Base-by-base conservation (phyloP, 2,888 invertebrate genomes). In the Latrodectus hesperus region DNA sequence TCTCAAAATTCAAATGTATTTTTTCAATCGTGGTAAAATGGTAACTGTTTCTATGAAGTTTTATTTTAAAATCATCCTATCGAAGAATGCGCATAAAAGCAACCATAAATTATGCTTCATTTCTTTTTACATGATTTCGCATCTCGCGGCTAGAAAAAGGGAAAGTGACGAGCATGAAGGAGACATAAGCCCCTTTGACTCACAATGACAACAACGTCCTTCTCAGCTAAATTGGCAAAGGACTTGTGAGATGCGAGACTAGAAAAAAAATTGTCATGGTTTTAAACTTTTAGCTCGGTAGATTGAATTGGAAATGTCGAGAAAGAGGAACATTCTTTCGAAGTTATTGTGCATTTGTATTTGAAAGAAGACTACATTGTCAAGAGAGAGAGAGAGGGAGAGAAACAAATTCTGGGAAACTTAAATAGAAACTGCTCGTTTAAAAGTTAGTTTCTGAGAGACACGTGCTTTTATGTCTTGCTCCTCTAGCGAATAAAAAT, bases 271-370 rank as follows among this genome's bases (percentile, higher is more conserved):
- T 14, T 9, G 68, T 26, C 17, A 80, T 53, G 65, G 81, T 81
- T 74, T 81, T 73, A 81, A 81, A 73, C 67, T 81, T 81, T 74
- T 53, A 81, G 51, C 17, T 51, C 14, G 65, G 60, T 73, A 65
- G 81, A 74, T 81, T 72, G 81, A 73, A 80, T 72, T 52, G 72
- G 64, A 17, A 72, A 55, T 52, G 53, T 60, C 55, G 38, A 70
- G 14, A 68, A 80, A 22, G 64, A 64, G 60, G 72, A 51, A 51
- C 72, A 51, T 71, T 55, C 26, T 22, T 22, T 38, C 16, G 68
- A 67, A 77, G 77, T 52, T 77, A 11, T 11, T 67, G 81, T 51
- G 26, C 51, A 74, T 74, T 81, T 81, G 81, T 67, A 72, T 74
- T 73, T 67, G 73, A 74, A 74, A 74, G 67, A 73, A 74, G 65